Conservation (phyloP, 2,113 vertebrate genomes). For the Perccottus glenii region DNA sequence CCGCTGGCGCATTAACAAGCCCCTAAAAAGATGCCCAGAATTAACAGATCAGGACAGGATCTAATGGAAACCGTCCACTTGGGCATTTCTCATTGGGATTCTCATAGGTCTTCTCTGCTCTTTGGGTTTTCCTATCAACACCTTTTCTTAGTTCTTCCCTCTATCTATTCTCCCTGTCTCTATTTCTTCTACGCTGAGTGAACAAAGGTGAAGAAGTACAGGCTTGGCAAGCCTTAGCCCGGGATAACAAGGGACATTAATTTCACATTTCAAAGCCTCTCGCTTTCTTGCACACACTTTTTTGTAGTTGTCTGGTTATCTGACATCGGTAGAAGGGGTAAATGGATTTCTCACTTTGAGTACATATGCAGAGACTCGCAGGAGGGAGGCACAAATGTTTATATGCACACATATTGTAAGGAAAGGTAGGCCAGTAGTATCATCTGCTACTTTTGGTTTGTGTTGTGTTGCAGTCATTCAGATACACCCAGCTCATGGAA, state of each 20-base stretch:
- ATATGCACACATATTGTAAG: slow-evolving; percentile 38
- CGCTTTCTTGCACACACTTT: slow-evolving; percentile 17
- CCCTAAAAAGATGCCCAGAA: slow-evolving; percentile 69
- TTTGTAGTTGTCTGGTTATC: slow-evolving; percentile 50
- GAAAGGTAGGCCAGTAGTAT: slow-evolving; percentile 33
- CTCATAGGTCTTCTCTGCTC: slow-evolving; percentile 29
- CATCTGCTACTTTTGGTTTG: slow-evolving; percentile 46
- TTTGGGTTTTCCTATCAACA: slow-evolving; percentile 28
- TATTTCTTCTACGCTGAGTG: slow-evolving; percentile 42
- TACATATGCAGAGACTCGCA: slow-evolving; percentile 42
- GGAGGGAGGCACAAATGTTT: slow-evolving; percentile 31
- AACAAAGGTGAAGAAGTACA: slow-evolving; percentile 54
- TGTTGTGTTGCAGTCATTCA: slow-evolving; percentile 23
- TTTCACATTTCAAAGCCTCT: slow-evolving; percentile 68
- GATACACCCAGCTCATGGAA: slow-evolving; percentile 28
- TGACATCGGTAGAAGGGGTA: slow-evolving; percentile 38
- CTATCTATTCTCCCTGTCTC: slow-evolving; percentile 20
- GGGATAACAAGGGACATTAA: slow-evolving; percentile 65
- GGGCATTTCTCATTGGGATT: slow-evolving; percentile 57
- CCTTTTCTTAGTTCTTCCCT: slow-evolving; percentile 14
- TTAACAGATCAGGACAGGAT: slow-evolving; percentile 66
- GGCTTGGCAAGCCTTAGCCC: slow-evolving; percentile 49
- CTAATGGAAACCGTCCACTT: slow-evolving; percentile 60
- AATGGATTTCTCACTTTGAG: slow-evolving; percentile 34
- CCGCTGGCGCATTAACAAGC: slow-evolving; percentile 56